Evolutionary conservation across 2,113 vertebrate genomes (phyloP), one percentile per base, ranked within the genome.

Genomic region (Charina bottae): DNA sequence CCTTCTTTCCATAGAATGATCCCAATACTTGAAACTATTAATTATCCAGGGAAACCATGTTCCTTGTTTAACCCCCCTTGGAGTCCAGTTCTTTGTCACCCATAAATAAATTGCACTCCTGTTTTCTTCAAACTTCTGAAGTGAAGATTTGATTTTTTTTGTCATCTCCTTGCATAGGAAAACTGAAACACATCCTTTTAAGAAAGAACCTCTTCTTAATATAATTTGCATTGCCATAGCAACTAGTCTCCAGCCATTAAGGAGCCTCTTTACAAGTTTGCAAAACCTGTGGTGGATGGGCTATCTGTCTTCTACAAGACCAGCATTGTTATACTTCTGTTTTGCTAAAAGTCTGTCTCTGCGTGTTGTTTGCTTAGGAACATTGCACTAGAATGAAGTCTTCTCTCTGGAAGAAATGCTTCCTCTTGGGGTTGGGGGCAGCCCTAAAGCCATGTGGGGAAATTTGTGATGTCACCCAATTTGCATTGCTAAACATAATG

Each of bases 171-270:
- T 62, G 23, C 54, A 72, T 21, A 92, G 87, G 59, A 55, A 2
- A 85, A 53, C 4, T 54, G 49, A 92, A 89, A 17, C 10, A 60
- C 9, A 42, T 28, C 58, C 78, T 89, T 92, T 85, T 64, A 49
- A 92, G 1, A 9, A 21, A 68, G n/a, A 62, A 19, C 6, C 68
- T 64, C 19, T 56, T 88, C 28, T 88, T 62, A 87, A 33, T 55
- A 62, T 83, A 90, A 64, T 93, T 93, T 90, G 55, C 17, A 88
- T 90, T 53, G 33, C 85, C 89, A 62, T 93, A 64, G 56, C 89
- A 93, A 42, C 85, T 55, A 89, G 72, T 68, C 28, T 64, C n/a
- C 87, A 78, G 53, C 62, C 46, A 78, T 58, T 55, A 55, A 87
- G 58, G 49, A 62, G 46, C 26, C 49, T 72, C 21, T 91, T 85